Evolutionary conservation across 2,113 vertebrate species (phyloP).

Genomic region (Greenwoodochromis staneri): DNA sequence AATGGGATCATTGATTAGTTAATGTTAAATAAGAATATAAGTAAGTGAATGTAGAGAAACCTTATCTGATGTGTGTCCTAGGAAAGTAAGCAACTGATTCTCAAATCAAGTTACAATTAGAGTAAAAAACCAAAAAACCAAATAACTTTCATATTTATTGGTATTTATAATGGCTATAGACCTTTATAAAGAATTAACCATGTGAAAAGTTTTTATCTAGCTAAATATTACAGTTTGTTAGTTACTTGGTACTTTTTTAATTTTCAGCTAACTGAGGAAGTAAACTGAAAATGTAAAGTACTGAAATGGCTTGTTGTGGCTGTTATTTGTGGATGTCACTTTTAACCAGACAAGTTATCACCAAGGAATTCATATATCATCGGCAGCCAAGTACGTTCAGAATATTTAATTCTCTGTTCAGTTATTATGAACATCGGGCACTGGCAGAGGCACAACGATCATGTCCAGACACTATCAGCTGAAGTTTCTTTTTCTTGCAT

Average conservation of each 20-base stretch:
- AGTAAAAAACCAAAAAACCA: accelerated
- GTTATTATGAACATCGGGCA: neutral
- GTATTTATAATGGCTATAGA: neutral
- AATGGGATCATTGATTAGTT: neutral
- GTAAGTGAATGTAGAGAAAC: neutral
- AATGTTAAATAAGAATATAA: neutral
- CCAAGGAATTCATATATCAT: neutral
- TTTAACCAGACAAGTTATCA: neutral
- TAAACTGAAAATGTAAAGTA: neutral
- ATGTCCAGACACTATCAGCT: neutral
- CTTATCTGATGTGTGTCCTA: neutral
- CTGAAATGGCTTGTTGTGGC: neutral
- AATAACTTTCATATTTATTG: neutral
- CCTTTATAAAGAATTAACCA: neutral
- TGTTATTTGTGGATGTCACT: neutral
- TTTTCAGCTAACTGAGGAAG: neutral
- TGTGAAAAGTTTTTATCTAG: neutral
- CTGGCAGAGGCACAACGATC: neutral
- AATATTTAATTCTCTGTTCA: neutral
- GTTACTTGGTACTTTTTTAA: neutral
- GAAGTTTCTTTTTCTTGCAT: neutral
- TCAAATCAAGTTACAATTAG: neutral
- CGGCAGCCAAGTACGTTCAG: neutral
- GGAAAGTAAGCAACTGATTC: neutral
- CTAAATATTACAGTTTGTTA: neutral